Percentiles rank a stretch among this genome's conserved stretches.
Evolutionary conservation across 2,888 invertebrate genomes (phyloP).

Genomic region (Megaustenia siamemsis): DNA sequence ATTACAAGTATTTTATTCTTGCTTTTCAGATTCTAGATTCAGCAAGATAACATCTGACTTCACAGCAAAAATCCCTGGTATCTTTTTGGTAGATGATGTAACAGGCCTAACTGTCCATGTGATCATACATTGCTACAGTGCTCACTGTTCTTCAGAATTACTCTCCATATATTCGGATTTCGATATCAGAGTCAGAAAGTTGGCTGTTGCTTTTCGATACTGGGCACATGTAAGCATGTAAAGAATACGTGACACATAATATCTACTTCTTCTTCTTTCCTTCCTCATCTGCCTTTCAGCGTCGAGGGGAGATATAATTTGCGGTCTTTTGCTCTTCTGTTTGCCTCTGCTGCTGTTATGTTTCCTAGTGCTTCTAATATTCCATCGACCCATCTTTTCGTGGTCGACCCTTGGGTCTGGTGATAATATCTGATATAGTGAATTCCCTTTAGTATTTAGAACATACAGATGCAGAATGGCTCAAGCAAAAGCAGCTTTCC

Average conservation of each 20-base stretch:
- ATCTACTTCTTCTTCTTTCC: no score
- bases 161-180: conserved; percentile 81
- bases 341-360: not conserved
- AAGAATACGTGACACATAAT: not conserved
- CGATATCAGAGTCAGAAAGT: conserved; percentile 81
- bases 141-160: conserved; percentile 69
- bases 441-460: no score
- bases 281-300: no score
- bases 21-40: conserved; percentile 64
- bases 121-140: conserved; percentile 75
- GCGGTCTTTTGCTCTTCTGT: not conserved
- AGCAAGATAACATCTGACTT: conserved; percentile 78
- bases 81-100: conserved; percentile 74
- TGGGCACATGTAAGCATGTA: conserved; percentile 43
- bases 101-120: conserved; percentile 72
- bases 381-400: no score
- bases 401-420: no score
- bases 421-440: no score
- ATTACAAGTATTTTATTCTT: no score
- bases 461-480: no score
- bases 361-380: no score
- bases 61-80: conserved; percentile 78
- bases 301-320: no score
- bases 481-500: no score
- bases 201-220: conserved; percentile 79